Evolutionary conservation across 2,888 invertebrate genomes (phyloP).

Genomic region (Epinotia demarniana): DNA sequence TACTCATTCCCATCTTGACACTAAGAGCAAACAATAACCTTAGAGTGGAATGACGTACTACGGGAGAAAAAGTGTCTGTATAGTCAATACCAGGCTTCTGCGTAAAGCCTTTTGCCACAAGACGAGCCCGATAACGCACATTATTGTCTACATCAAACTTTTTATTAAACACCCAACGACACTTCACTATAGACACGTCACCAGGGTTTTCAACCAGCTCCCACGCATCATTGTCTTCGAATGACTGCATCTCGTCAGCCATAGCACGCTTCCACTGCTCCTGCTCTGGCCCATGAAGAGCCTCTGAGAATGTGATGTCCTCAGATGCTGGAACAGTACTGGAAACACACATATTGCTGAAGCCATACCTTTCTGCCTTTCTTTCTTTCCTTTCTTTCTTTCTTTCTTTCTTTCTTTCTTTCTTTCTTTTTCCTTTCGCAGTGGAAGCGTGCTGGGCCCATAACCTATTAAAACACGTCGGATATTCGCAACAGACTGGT

Average conservation of each 20-base stretch:
- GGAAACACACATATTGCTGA: conserved; percentile 6
- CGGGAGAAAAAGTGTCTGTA: conserved; percentile 4
- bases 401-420: too few relatives aligned
- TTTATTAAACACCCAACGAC: conserved; percentile 40
- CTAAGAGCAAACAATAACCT: neutral
- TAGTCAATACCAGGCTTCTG: conserved; percentile 41
- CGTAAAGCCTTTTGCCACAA: conserved; percentile 44
- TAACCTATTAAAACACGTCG: too few relatives aligned
- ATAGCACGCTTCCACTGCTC: conserved; percentile 33
- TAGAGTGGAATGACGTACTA: neutral
- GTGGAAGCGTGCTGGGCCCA: too few relatives aligned
- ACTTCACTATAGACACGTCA: conserved; percentile 36
- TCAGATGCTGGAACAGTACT: neutral
- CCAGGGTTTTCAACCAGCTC: conserved; percentile 38
- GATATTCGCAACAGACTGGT: too few relatives aligned
- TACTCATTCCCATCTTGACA: too few relatives aligned
- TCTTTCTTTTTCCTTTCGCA: too few relatives aligned
- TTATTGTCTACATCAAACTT: conserved; percentile 40
- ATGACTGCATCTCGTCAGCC: too few relatives aligned
- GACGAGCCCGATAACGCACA: conserved; percentile 41
- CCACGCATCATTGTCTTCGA: too few relatives aligned
- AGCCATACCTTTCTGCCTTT: neutral
- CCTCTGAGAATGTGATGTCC: conserved; percentile 8
- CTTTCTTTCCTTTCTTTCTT: too few relatives aligned
- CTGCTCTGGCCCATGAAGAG: conserved; percentile 35